phyloP scores from a whole-genome alignment of 2,797 vertebrate genomes.

The Tangara arthus region DNA sequence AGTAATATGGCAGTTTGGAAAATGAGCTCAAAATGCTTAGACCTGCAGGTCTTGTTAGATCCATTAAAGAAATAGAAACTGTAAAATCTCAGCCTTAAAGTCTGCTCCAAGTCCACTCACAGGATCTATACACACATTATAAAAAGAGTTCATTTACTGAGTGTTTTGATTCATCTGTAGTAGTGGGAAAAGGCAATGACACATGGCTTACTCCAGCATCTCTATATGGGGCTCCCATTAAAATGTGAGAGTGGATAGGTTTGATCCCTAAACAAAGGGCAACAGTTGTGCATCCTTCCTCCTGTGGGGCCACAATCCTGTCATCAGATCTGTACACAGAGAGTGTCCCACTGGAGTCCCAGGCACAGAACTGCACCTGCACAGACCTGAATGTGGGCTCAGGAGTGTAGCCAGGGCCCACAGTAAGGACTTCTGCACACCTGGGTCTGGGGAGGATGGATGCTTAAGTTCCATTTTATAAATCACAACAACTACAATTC shows the following conservation, averaged over 20 bases:
- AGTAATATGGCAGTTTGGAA: background rate
- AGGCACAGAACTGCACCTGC: background rate
- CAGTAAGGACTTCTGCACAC: background rate
- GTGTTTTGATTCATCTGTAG: background rate
- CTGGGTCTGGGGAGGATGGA: background rate
- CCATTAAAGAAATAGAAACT: background rate
- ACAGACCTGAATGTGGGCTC: background rate
- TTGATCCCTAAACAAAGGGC: background rate
- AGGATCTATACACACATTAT: background rate
- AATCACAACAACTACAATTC: background rate
- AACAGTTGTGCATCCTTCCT: background rate
- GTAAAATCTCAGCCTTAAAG: background rate
- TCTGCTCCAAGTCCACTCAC: background rate
- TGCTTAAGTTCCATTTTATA: background rate
- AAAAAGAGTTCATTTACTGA: background rate
- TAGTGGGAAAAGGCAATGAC: background rate
- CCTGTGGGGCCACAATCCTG: background rate
- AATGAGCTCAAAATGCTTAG: background rate
- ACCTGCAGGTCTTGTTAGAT: background rate
- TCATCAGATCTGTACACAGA: background rate
- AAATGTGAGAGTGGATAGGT: background rate
- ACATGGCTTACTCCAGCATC: background rate
- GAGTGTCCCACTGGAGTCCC: background rate
- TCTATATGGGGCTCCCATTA: background rate
- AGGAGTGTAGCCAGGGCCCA: background rate